Evolutionary conservation across 2,797 vertebrate species (phyloP).

Genomic region (Sternotherus odoratus): DNA sequence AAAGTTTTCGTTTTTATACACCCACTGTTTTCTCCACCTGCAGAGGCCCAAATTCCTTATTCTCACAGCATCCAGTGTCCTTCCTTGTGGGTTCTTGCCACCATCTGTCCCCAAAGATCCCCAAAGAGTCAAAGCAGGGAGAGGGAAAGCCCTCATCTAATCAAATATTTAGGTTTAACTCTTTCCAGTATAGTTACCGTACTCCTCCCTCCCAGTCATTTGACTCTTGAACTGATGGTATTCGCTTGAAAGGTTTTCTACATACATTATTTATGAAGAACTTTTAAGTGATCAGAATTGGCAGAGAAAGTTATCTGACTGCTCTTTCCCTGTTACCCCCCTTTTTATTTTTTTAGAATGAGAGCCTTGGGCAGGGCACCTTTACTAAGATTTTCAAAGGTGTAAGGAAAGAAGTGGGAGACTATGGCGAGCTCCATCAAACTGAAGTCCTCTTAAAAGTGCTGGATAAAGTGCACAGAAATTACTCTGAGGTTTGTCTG

Average conservation of each 20-base stretch:
- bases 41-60: neutral
- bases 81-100: neutral
- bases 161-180: neutral
- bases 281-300: neutral
- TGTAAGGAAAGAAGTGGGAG: slow-evolving; percentile 90
- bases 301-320: neutral
- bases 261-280: fast-evolving
- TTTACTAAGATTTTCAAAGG: slow-evolving; percentile 97
- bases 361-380: slow-evolving; percentile 95
- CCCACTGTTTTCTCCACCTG: neutral
- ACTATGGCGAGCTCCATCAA: slow-evolving; percentile 93
- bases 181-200: neutral
- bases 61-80: neutral
- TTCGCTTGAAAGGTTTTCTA: neutral
- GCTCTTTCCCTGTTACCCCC: neutral
- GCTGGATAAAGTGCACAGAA: slow-evolving; percentile 94
- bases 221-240: neutral
- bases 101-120: neutral
- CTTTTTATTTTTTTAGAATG: slow-evolving; percentile 81
- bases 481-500: slow-evolving; percentile 91
- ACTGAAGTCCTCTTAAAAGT: slow-evolving; percentile 95
- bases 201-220: neutral
- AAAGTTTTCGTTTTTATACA: neutral
- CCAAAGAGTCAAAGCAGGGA: neutral
- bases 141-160: neutral